A percentile compares a stretch with the other conserved stretches of the same genome.
These are phyloP conservation scores for Corticium candelabrum DNA, from an alignment of 37 sponge, comb jelly and placozoan species.

Conservation along the genomic window DNA sequence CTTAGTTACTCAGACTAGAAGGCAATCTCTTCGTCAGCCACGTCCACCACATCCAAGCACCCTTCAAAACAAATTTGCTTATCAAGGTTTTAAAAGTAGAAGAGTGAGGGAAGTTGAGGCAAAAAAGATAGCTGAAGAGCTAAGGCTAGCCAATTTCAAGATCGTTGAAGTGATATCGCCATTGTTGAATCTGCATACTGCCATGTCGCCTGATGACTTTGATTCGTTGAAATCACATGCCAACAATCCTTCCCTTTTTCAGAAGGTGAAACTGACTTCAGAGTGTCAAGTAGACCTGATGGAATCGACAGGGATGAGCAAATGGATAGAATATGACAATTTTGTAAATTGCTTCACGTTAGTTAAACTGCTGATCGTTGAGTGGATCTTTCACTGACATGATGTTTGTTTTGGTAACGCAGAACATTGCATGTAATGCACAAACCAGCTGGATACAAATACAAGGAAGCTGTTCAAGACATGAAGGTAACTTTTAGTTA, in stretches of 20 bases:
- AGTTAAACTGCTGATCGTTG: too few species aligned
- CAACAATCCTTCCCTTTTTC: too few species aligned
- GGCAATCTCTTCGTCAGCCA: background rate
- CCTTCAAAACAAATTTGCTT: background rate
- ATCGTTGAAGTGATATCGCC: background rate
- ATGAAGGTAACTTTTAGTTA: background rate
- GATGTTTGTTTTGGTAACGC: background rate
- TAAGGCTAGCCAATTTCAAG: background rate
- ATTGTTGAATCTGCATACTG: too few species aligned
- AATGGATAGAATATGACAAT: background rate
- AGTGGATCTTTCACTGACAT: too few species aligned
- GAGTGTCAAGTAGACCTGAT: background rate
- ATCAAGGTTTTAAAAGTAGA: background rate
- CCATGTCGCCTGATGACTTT: too few species aligned
- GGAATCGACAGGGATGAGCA: too few species aligned
- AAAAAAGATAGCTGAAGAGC: background rate
- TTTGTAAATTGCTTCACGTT: conserved; percentile 1
- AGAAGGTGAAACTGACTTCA: background rate
- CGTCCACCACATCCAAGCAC: background rate
- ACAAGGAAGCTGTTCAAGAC: background rate
- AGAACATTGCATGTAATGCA: background rate
- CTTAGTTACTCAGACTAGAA: background rate
- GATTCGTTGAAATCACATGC: too few species aligned
- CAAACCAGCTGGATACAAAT: background rate
- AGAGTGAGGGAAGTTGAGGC: background rate